Percentiles rank a stretch among this genome's conserved stretches.
Evolutionary conservation across 2,113 vertebrate species (phyloP).

Genomic region (Indicator indicator): DNA sequence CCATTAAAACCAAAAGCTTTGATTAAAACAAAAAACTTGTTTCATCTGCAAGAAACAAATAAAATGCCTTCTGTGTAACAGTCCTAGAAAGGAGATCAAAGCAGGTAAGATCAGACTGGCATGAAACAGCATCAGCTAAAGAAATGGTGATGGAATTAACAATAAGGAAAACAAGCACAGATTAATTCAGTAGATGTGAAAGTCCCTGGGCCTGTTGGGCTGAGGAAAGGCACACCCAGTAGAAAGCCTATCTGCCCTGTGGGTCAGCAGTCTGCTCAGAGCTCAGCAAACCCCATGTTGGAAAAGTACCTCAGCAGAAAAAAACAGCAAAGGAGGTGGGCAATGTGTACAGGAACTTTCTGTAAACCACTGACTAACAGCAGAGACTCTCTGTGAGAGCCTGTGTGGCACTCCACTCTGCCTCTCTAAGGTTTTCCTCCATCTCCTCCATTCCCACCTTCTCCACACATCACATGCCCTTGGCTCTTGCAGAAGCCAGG

Average conservation of each 20-base stretch:
- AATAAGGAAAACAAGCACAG: neutral
- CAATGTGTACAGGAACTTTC: slow-evolving; percentile 47
- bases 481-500: neutral
- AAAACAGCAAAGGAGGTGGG: slow-evolving; percentile 6
- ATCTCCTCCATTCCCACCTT: neutral
- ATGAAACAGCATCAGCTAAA: neutral
- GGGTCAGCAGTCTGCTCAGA: neutral
- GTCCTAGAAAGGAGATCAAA: neutral
- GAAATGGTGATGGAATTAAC: neutral
- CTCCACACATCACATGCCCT: rapidly evolving
- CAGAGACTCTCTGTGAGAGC: neutral
- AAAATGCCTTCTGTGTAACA: neutral
- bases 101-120: neutral
- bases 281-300: slow-evolving; percentile 9
- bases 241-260: neutral
- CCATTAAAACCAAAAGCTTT: neutral
- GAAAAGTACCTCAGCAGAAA: slow-evolving; percentile 43
- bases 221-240: neutral
- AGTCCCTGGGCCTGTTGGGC: neutral
- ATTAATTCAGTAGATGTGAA: neutral
- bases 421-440: neutral
- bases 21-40: neutral
- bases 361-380: neutral
- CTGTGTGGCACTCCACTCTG: rapidly evolving
- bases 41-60: neutral